phyloP scores from a whole-genome alignment of 2,797 vertebrate genomes.

The Rhinichthys osculus region DNA sequence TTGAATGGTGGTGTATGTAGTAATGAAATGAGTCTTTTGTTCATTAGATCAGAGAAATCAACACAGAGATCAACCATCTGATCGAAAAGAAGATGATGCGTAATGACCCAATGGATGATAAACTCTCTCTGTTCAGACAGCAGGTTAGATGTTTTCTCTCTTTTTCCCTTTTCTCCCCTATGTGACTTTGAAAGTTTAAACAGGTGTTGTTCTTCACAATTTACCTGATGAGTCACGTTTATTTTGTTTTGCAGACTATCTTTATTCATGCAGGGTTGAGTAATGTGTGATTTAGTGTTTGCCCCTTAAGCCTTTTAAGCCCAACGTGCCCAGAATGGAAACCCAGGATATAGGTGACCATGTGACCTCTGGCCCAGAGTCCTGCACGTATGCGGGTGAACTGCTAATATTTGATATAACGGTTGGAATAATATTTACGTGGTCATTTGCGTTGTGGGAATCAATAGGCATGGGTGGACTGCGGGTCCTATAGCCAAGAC shows the following conservation, averaged over 20 bases:
- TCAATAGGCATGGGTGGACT: background rate
- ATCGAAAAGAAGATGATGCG: constrained; percentile 94
- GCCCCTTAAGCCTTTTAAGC: constrained; percentile 9
- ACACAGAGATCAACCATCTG: constrained; percentile 85
- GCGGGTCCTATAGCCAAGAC: too few species aligned
- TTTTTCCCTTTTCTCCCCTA: background rate
- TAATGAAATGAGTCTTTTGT: background rate
- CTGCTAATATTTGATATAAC: background rate
- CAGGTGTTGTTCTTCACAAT: constrained; percentile 2
- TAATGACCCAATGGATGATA: constrained; percentile 90
- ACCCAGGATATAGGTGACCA: constrained; percentile 9
- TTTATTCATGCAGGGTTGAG: constrained; percentile 1
- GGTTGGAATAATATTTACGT: background rate
- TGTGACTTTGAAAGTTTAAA: constrained; percentile 14
- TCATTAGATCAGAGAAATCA: constrained; percentile 88
- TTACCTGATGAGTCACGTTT: background rate
- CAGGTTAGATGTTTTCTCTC: constrained; percentile 79
- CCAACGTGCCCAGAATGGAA: background rate
- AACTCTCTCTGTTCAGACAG: constrained; percentile 90
- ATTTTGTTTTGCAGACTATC: constrained; percentile 16
- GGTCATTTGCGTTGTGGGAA: background rate
- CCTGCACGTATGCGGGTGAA: background rate
- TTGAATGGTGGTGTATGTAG: background rate
- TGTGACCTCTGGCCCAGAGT: background rate
- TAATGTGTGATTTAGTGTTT: constrained; percentile 28